Evolutionary conservation across 2,113 vertebrate species (phyloP).

Genomic region (Leptosomus discolor): DNA sequence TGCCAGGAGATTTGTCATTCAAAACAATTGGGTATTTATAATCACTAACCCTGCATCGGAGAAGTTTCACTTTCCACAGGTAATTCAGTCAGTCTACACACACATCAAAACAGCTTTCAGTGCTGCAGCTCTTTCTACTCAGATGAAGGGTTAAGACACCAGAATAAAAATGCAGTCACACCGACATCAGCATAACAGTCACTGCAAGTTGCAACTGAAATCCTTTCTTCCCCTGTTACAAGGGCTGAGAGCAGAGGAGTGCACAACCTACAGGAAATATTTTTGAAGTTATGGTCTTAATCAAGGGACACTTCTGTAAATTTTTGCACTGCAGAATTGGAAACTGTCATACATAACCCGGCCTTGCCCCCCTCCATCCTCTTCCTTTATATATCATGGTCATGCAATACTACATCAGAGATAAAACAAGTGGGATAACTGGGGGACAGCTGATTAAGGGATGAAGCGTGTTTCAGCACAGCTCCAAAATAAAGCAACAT

Average conservation of each 20-base stretch:
- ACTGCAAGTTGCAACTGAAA: background rate
- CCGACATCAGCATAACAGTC: background rate
- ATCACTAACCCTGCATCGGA: fast-evolving
- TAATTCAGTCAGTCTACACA: background rate
- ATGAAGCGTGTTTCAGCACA: background rate
- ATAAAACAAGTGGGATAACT: background rate
- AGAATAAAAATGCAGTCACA: background rate
- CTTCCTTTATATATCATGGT: background rate
- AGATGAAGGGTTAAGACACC: background rate
- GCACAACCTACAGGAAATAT: background rate
- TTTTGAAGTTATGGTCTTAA: background rate
- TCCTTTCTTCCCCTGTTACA: background rate
- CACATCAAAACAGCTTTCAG: background rate
- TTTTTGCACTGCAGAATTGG: background rate
- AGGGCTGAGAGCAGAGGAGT: background rate
- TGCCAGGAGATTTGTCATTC: background rate
- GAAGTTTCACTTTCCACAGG: background rate
- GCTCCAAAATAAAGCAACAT: background rate
- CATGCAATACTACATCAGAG: background rate
- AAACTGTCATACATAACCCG: background rate
- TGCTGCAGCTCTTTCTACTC: background rate
- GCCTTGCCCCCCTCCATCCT: background rate
- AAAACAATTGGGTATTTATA: background rate
- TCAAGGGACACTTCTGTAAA: background rate
- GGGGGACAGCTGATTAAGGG: background rate